These are phyloP conservation scores for Syngnathus scovelli DNA, from an alignment of 2,113 vertebrate genomes.

Conservation along the genomic window DNA sequence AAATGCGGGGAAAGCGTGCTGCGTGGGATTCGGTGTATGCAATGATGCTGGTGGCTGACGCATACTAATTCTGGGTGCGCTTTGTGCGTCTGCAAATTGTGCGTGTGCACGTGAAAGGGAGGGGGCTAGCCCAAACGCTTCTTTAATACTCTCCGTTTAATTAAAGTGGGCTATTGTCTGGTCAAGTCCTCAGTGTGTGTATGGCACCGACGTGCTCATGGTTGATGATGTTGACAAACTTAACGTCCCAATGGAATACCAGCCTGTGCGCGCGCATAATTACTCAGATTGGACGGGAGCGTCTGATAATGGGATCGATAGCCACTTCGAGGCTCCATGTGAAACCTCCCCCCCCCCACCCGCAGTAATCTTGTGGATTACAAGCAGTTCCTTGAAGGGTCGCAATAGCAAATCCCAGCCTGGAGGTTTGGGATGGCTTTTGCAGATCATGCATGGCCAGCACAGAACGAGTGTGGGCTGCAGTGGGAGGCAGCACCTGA, in stretches of 20 bases:
- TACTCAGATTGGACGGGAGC: slow-evolving; percentile 1
- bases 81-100: slow-evolving; percentile 5
- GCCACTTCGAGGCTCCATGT: slow-evolving; percentile 32
- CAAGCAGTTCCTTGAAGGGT: slow-evolving; percentile 27
- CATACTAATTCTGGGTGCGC: slow-evolving; percentile 41
- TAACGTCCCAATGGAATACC: slow-evolving; percentile 3
- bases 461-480: slow-evolving; percentile 6
- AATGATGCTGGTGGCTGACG: slow-evolving; percentile 21
- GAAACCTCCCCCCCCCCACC: slow-evolving; percentile 29
- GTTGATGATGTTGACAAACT: slow-evolving; percentile 9
- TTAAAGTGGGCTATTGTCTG: slow-evolving; percentile 21
- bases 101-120: not conserved
- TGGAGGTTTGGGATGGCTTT: slow-evolving; percentile 7
- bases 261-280: not conserved
- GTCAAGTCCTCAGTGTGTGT: slow-evolving; percentile 18
- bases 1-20: not conserved
- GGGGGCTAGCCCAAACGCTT: slow-evolving; percentile 9
- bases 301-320: slow-evolving; percentile 37
- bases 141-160: slow-evolving; percentile 25
- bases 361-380: slow-evolving; percentile 55
- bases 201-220: not conserved
- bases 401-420: slow-evolving; percentile 10
- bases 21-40: not conserved
- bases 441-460: slow-evolving; percentile 52
- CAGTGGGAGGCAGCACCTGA: slow-evolving; percentile 6